Percentiles rank a stretch among this genome's conserved stretches.
These are phyloP conservation scores for Drosophila pseudoobscura DNA, from an alignment of 1,140 invertebrate genomes.

Conservation along the genomic window DNA sequence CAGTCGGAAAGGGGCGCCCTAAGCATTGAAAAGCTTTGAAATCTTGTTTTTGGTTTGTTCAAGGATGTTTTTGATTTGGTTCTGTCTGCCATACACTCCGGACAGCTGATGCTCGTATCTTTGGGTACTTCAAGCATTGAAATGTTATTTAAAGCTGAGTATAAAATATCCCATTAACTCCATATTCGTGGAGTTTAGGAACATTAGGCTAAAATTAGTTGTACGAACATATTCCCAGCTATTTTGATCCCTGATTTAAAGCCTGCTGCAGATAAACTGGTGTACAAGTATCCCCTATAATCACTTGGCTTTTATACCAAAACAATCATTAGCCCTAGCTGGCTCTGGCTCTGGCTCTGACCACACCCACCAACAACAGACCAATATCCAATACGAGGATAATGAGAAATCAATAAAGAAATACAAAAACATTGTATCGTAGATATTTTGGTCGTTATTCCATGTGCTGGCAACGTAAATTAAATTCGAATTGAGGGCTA, in stretches of 20 bases:
- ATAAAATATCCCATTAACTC: no score
- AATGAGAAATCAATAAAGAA: conserved; percentile 73
- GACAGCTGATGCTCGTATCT: conserved; percentile 24
- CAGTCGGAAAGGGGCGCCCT: conserved; percentile 1
- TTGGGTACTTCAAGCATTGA: no score
- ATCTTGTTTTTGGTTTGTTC: conserved; percentile 63
- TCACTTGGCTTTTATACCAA: conserved; percentile 13
- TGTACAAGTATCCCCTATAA: conserved; percentile 13
- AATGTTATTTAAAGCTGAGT: no score
- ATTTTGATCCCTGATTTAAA: neutral
- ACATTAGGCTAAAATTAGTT: no score
- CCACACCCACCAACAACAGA: conserved; percentile 34
- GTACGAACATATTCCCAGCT: neutral
- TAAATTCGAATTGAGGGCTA: conserved; percentile 47
- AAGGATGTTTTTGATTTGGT: conserved; percentile 61
- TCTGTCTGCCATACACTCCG: conserved; percentile 43
- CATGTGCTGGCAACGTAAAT: conserved; percentile 37
- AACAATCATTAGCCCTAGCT: conserved; percentile 62
- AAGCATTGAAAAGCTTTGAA: conserved; percentile 64
- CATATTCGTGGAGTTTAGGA: no score
- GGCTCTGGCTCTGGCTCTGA: conserved; percentile 1
- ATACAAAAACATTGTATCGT: conserved; percentile 25
- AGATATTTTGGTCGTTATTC: conserved; percentile 12
- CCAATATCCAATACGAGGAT: conserved; percentile 13
- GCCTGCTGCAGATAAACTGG: neutral